A percentile compares a stretch with the other conserved stretches of the same genome.
Conservation (phyloP, 2,888 invertebrate species). For the Andrena trimmerana region DNA sequence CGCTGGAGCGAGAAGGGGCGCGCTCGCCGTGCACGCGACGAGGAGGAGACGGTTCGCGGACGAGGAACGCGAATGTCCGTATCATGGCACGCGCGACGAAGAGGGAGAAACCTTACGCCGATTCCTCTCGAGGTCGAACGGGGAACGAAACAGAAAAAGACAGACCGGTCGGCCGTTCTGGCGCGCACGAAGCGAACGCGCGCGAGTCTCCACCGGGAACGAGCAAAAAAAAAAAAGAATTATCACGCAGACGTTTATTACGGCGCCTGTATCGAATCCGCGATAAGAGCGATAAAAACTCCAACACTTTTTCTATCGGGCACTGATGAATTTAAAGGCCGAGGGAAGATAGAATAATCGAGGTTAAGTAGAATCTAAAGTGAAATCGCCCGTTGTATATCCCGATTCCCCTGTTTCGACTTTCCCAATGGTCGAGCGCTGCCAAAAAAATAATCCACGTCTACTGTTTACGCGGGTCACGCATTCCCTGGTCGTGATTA, state of each 20-base stretch:
- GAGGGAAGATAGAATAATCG: not conserved
- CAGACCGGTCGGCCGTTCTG: conserved; percentile 44
- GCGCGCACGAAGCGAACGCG: conserved; percentile 18
- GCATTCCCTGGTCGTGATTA: not conserved
- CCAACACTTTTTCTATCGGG: not conserved
- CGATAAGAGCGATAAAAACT: conserved; percentile 14
- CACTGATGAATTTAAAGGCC: not conserved
- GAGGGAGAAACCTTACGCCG: conserved; percentile 65
- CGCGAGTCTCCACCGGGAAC: conserved; percentile 43
- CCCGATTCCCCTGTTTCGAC: not conserved
- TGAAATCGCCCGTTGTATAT: not conserved
- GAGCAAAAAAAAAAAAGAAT: conserved; percentile 37
- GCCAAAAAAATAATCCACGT: not conserved
- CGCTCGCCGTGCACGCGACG: conserved; percentile 41
- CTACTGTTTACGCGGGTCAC: not conserved
- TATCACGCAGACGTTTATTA: not conserved
- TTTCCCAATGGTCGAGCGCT: not conserved
- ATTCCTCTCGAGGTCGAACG: conserved; percentile 62
- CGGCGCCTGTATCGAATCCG: not conserved
- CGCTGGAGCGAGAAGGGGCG: conserved; percentile 58
- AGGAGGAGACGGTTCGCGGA: conserved; percentile 43
- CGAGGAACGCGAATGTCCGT: conserved; percentile 31
- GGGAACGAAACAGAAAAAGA: conserved; percentile 58
- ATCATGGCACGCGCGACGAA: conserved; percentile 59
- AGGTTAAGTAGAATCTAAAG: not conserved